Evolutionary conservation across 2,888 invertebrate genomes (phyloP).

Genomic region (Xestia c-nigrum): DNA sequence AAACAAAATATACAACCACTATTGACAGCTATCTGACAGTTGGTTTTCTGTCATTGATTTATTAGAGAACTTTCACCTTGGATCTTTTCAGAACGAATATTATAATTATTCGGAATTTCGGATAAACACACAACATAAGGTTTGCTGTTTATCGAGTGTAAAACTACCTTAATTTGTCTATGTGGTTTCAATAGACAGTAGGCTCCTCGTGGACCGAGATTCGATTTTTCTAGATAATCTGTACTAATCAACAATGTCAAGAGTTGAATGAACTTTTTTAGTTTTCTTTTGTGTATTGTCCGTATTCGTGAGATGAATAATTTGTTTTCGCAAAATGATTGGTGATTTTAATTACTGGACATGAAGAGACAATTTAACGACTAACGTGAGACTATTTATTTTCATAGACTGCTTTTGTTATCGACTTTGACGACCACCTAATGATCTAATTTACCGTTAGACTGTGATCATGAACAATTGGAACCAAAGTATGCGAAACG

Average conservation of each 20-base stretch:
- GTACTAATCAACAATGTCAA: slow-evolving; percentile 22
- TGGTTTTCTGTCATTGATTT: neutral
- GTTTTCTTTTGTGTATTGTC: slow-evolving; percentile 59
- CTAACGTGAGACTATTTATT: slow-evolving; percentile 59
- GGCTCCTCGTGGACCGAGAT: neutral
- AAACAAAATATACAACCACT: slow-evolving; percentile 66
- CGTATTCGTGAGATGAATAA: slow-evolving; percentile 31
- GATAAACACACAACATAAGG: neutral
- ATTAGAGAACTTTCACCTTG: neutral
- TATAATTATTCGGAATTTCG: too few species aligned
- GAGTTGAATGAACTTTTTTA: slow-evolving; percentile 65
- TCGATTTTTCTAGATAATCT: slow-evolving; percentile 11
- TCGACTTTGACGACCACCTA: slow-evolving; percentile 66
- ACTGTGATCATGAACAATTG: slow-evolving; percentile 65
- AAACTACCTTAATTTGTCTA: slow-evolving; percentile 8
- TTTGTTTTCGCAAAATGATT: slow-evolving; percentile 38
- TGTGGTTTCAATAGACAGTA: neutral
- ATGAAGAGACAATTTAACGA: slow-evolving; percentile 57
- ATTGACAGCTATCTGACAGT: slow-evolving; percentile 58
- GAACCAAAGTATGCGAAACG: slow-evolving; percentile 67
- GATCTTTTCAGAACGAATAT: slow-evolving; percentile 15
- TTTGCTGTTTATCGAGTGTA: neutral
- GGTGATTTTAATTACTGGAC: slow-evolving; percentile 51
- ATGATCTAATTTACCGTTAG: slow-evolving; percentile 65
- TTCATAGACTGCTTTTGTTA: slow-evolving; percentile 57